Evolutionary conservation across 2,113 vertebrate species (phyloP), one percentile per base, ranked within the genome.

Genomic region (Centropus bengalensis): DNA sequence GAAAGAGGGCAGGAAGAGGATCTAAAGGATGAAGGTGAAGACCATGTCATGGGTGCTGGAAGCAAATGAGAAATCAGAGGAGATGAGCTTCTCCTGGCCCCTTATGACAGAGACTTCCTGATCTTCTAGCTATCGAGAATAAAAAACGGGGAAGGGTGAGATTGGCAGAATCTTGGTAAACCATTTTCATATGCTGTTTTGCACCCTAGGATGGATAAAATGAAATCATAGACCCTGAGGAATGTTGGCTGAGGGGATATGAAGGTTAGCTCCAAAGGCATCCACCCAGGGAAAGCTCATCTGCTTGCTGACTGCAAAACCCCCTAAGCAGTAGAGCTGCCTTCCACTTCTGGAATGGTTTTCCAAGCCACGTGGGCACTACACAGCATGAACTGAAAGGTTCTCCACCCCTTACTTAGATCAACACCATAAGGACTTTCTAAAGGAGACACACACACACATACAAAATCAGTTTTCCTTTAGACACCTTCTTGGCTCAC

Each of bases 401-500:
- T 76, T 93, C 64, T 66, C 86, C 7, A 0, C 66, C 60, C 55
- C 64, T 84, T 42, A 71, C 64, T 84, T 45, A 71, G 40, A 91
- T 90, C 52, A 84, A 70, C 44, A 44, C 28, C 55, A 69, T 36
- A 80, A 59, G 62, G 64, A 70, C 5, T 60, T 90, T 90, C 42
- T 42, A 93, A 91, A 88, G 71, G 44, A 81, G 58, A 89, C 27
- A 79, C 28, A 91, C 27, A 78, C 32, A 2, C 23, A 69, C 32
- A 17, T 6, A 80, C 20, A 91, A 62, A 90, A 75, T 85, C 51
- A 91, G 27, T 70, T 95, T 88, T 64, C 76, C 56, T 88, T 71
- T 63, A 88, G 93, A 96, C 76, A 86, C 56, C 76, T 91, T 95
- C 91, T 86, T 91, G 94, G 94, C 95, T 96, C 80, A 58, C 22